phyloP scores from a whole-genome alignment of 23 tunicate genomes.

The Clavelina lepadiformis region DNA sequence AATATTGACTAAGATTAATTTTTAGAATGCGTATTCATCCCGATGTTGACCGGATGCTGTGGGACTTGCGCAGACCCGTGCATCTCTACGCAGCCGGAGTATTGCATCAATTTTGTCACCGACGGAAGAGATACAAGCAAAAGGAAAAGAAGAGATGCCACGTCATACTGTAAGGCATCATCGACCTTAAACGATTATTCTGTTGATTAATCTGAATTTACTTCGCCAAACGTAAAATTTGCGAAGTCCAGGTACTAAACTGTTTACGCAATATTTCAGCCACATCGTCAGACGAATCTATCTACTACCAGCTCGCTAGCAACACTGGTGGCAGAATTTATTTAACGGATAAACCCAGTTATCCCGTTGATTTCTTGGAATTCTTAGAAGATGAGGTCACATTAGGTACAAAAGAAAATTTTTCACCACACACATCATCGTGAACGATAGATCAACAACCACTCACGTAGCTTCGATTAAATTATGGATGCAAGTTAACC shows the following conservation, averaged over 20 bases:
- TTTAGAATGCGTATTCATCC: conserved; percentile 53
- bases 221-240: too few species aligned
- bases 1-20: background rate
- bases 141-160: too few species aligned
- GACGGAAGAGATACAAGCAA: conserved; percentile 40
- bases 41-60: conserved; percentile 80
- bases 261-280: too few species aligned
- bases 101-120: conserved; percentile 33
- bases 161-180: too few species aligned
- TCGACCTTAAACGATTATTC: too few species aligned
- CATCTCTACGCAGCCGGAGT: conserved; percentile 34
- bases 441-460: background rate
- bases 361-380: conserved; percentile 42
- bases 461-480: background rate
- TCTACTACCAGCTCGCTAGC: conserved; percentile 49
- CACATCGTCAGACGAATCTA: too few species aligned
- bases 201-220: too few species aligned
- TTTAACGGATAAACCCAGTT: conserved; percentile 56
- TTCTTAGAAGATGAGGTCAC: conserved; percentile 77
- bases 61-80: conserved; percentile 60
- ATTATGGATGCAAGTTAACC: background rate
- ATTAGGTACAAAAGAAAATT: conserved; percentile 26
- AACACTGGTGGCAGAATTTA: conserved; percentile 55
- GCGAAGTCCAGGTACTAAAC: too few species aligned
- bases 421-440: background rate